A percentile compares a stretch with the other conserved stretches of the same genome.
These are phyloP conservation scores for Prinia subflava DNA, from an alignment of 2,113 vertebrate genomes.

Conservation along the genomic window DNA sequence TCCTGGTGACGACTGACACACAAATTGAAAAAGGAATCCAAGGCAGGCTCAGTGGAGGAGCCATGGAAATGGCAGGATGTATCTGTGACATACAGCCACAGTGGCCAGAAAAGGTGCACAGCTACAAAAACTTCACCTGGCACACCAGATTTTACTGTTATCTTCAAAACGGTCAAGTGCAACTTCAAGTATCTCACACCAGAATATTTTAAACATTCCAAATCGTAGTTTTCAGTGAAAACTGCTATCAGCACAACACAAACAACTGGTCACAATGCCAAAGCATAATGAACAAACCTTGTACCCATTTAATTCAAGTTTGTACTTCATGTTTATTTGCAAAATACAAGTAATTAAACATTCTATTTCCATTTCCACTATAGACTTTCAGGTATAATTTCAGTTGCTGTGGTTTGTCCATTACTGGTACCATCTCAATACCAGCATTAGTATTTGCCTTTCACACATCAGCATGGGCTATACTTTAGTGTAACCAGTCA, in stretches of 20 bases:
- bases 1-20: neutral
- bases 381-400: neutral
- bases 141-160: neutral
- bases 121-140: neutral
- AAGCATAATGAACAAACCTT: neutral
- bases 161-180: neutral
- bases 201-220: neutral
- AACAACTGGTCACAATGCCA: neutral
- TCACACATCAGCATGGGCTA: neutral
- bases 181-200: neutral
- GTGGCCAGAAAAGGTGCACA: neutral
- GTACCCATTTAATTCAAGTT: neutral
- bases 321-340: constrained; percentile 44
- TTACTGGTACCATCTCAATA: neutral
- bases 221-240: neutral
- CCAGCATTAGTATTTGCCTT: neutral
- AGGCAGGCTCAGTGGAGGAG: neutral
- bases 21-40: neutral
- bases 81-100: neutral
- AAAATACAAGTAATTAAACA: constrained; percentile 20
- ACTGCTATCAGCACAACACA: neutral
- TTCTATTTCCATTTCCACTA: neutral
- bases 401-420: neutral
- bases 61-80: neutral
- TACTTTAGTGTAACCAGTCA: neutral